These are phyloP conservation scores for Patella pellucida DNA, from an alignment of 2,888 invertebrate genomes.

Conservation along the genomic window DNA sequence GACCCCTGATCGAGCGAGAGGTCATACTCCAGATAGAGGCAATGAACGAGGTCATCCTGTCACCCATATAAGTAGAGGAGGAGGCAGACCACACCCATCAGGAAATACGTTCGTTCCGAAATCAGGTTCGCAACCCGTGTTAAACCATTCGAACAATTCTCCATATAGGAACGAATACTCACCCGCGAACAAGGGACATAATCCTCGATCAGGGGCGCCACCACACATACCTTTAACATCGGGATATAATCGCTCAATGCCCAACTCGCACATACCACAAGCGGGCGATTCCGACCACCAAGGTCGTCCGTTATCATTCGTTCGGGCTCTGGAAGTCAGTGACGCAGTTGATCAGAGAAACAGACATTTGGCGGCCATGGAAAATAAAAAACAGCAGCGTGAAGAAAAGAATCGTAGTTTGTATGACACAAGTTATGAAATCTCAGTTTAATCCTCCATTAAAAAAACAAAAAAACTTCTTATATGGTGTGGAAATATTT, in stretches of 20 bases:
- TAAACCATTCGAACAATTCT: slow-evolving; percentile 1
- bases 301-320: slow-evolving; percentile 69
- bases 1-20: slow-evolving; percentile 18
- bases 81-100: not conserved
- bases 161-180: not conserved
- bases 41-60: slow-evolving; percentile 13
- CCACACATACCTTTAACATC: slow-evolving; percentile 10
- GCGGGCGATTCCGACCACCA: slow-evolving; percentile 32
- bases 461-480: too few relatives aligned
- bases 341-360: slow-evolving; percentile 58
- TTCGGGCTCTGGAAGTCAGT: slow-evolving; percentile 70
- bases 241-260: not conserved
- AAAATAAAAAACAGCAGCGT: slow-evolving; percentile 24
- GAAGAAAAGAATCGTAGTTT: slow-evolving; percentile 44
- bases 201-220: not conserved
- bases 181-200: not conserved
- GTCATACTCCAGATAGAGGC: slow-evolving; percentile 17
- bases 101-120: slow-evolving; percentile 24
- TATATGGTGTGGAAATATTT: too few relatives aligned
- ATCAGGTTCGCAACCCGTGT: slow-evolving; percentile 21
- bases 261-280: not conserved
- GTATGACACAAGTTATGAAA: slow-evolving; percentile 63
- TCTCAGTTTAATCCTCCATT: slow-evolving; percentile 49
- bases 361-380: slow-evolving; percentile 46
- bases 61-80: slow-evolving; percentile 2